Conservation (phyloP, 2,797 vertebrate species). For the Siniperca scherzeri region DNA sequence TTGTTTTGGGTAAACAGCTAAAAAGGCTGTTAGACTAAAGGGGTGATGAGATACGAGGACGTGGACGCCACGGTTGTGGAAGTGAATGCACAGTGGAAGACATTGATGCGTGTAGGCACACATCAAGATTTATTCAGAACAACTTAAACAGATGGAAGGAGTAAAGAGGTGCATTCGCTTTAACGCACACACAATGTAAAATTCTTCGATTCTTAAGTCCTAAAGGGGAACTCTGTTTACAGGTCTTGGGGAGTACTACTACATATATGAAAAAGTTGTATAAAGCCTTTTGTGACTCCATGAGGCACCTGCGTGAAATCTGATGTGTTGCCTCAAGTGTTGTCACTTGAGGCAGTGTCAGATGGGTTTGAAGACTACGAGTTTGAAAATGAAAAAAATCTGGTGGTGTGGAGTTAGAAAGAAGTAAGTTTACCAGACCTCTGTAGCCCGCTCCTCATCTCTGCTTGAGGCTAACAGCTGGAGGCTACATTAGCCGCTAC, state of each 20-base stretch:
- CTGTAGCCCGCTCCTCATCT: not conserved
- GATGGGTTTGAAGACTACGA: not conserved
- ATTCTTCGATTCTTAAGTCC: not conserved
- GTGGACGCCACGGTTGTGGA: constrained; percentile 43
- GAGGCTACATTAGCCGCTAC: not conserved
- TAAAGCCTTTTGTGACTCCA: not conserved
- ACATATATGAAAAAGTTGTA: not conserved
- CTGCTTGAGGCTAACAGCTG: not conserved
- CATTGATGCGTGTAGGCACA: constrained; percentile 3
- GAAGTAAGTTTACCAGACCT: not conserved
- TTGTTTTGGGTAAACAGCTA: constrained; percentile 82
- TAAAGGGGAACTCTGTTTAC: not conserved
- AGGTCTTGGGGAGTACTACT: not conserved
- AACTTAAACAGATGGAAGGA: constrained; percentile 5
- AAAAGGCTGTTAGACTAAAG: constrained; percentile 75
- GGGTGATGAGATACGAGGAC: constrained; percentile 67
- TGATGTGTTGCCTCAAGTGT: not conserved
- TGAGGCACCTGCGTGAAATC: not conserved
- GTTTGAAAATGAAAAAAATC: not conserved
- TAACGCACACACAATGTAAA: too few species aligned
- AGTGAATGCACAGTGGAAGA: constrained; percentile 42
- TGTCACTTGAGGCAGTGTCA: not conserved
- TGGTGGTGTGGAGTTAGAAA: not conserved
- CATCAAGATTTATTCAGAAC: constrained; percentile 8
- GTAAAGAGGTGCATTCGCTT: not conserved